Conservation (phyloP, 2,113 vertebrate genomes). For the Acanthisitta chloris region DNA sequence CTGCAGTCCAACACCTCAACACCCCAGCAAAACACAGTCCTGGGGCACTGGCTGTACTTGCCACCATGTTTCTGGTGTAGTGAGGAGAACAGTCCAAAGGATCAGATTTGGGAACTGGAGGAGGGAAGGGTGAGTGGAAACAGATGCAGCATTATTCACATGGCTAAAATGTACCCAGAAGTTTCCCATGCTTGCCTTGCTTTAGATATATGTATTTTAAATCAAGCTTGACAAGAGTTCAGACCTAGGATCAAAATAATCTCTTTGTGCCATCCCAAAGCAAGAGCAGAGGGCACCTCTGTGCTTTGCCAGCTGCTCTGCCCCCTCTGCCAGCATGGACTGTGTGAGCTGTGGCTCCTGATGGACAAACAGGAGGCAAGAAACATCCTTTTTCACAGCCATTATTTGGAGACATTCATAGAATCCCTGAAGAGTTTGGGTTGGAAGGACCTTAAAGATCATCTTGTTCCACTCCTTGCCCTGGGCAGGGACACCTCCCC, state of each 20-base stretch:
- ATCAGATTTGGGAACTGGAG: background rate
- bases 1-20: background rate
- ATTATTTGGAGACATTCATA: background rate
- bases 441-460: background rate
- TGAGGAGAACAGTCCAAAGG: background rate
- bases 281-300: background rate
- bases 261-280: background rate
- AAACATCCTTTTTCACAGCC: background rate
- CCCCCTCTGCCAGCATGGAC: background rate
- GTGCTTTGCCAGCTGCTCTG: background rate
- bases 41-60: background rate
- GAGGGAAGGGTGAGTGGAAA: background rate
- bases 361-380: background rate
- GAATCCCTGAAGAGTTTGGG: background rate
- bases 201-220: background rate
- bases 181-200: background rate
- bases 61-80: background rate
- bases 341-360: background rate
- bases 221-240: background rate
- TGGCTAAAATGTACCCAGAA: background rate
- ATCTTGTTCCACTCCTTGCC: background rate
- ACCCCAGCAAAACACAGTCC: background rate
- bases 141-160: background rate
- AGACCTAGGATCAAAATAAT: constrained; percentile 7
- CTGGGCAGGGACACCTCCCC: background rate